A percentile compares a stretch with the other conserved stretches of the same genome.
Conservation (phyloP, 2,113 vertebrate genomes). For the Brienomyrus longianalis region DNA sequence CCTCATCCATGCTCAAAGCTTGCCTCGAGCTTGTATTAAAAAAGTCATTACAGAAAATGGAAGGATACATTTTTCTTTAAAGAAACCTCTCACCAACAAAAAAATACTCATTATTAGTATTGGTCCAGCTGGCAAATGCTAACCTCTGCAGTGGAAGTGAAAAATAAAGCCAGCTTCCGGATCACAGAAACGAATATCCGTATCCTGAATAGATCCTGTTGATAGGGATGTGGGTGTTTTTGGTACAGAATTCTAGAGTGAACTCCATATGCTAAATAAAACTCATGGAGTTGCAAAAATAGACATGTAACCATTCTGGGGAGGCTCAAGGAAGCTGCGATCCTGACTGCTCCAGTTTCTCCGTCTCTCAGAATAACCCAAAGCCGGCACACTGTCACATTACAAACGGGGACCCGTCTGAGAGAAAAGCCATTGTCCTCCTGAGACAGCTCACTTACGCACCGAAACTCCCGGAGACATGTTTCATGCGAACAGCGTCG, state of each 20-base stretch:
- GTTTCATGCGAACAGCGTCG: not conserved
- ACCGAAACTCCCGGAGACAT: not conserved
- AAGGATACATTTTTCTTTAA: not conserved
- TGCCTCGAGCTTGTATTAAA: not conserved
- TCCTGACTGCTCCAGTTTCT: constrained; percentile 17
- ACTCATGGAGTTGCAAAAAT: constrained; percentile 7
- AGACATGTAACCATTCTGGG: constrained; percentile 6
- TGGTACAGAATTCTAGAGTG: not conserved
- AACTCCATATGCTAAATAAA: constrained; percentile 21
- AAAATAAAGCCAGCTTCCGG: not conserved
- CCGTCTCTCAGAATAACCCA: constrained; percentile 14
- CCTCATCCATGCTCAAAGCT: not conserved
- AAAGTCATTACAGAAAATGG: not conserved
- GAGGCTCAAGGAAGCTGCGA: constrained; percentile 5
- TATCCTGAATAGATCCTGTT: not conserved
- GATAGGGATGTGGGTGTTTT: constrained; percentile 11
- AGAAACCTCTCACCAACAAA: not conserved
- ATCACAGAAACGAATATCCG: not conserved
- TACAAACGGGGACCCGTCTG: constrained; percentile 25
- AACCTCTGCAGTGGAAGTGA: not conserved
- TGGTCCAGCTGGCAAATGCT: not conserved
- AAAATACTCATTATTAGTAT: not conserved
- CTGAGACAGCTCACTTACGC: not conserved
- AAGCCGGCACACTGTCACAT: constrained; percentile 29
- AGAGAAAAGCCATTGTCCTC: constrained; percentile 18